Base-by-base conservation (phyloP, 37 sponge, comb jelly and placozoan species). In the Ianthella basta region DNA sequence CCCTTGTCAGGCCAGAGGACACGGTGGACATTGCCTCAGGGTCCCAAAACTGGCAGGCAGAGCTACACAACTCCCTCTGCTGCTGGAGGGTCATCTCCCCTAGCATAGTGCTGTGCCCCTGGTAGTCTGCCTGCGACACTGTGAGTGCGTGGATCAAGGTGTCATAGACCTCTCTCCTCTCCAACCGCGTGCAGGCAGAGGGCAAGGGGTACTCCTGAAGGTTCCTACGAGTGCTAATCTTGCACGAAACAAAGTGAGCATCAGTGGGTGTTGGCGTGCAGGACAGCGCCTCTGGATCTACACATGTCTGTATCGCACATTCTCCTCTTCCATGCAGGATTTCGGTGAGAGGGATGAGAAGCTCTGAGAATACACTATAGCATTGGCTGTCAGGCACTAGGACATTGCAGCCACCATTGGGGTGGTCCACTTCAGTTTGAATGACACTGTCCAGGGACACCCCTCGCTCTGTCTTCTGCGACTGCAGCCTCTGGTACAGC, bases 341-440 rank as follows among this genome's bases (percentile, higher is more conserved):
- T 29, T 27, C 29, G 4, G 64, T 29, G 29, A 61, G 29, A 32
- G 72, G 29, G n/a, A 35, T 4, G 33, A 70, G 36, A 70, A 70
- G 29, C 21, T 70, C 36, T 6, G 72, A 70, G 29, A 70, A 70
- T 6, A 35, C 4, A 34, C 6, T 4, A 12, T 32, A 35, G 72
- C 72, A 35, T 5, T 70, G 20, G 36, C 33, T 34, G 33, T 70
- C 72, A 29, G 72, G 72, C 5, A 70, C 21, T 6, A 33, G 21
- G 33, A 70, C 20, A 33, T 34, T 34, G 29, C 37, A 33, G 32
- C 72, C 72, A 70, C 29, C 37, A 32, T 29, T 25, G 21, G 72
- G 72, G 72, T 70, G 72, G 72, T 70, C 72, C 72, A 70, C 72
- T 70, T 70, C 72, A 13, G 37, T 34, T 34, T 70, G 72, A 34